Percentiles rank a stretch among this genome's conserved stretches.
Conservation (phyloP, 2,113 vertebrate species). For the Megaceryle torquata region DNA sequence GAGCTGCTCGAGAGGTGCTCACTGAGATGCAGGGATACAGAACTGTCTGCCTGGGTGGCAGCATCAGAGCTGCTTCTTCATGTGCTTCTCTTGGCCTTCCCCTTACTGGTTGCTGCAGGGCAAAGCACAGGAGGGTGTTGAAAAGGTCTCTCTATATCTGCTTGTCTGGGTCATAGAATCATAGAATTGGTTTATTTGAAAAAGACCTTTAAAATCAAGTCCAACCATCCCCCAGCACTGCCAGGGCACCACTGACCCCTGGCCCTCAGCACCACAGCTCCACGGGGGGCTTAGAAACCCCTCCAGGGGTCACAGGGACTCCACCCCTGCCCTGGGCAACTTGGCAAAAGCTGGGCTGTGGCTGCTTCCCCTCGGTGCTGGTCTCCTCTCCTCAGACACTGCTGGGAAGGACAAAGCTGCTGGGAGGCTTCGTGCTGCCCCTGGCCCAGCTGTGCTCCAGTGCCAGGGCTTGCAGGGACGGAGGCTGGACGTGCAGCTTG, state of each 20-base stretch:
- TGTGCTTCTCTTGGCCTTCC: neutral
- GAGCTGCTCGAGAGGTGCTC: neutral
- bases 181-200: neutral
- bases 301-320: neutral
- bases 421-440: neutral
- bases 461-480: neutral
- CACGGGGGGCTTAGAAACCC: neutral
- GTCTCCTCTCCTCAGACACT: neutral
- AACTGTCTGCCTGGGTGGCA: neutral
- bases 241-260: neutral
- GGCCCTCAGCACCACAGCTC: neutral
- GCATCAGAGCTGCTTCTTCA: neutral
- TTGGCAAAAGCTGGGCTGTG: neutral
- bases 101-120: neutral
- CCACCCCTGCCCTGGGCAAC: neutral
- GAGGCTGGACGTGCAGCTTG: neutral
- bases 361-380: neutral
- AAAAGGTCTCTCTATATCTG: neutral
- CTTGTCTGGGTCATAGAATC: neutral
- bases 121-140: neutral
- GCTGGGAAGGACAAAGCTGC: neutral
- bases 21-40: neutral
- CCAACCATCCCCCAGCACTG: neutral
- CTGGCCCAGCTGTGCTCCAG: neutral
- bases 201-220: neutral